Percentiles rank a stretch among this genome's conserved stretches.
phyloP scores from a whole-genome alignment of 2,797 vertebrate species.

The Salarias fasciatus region DNA sequence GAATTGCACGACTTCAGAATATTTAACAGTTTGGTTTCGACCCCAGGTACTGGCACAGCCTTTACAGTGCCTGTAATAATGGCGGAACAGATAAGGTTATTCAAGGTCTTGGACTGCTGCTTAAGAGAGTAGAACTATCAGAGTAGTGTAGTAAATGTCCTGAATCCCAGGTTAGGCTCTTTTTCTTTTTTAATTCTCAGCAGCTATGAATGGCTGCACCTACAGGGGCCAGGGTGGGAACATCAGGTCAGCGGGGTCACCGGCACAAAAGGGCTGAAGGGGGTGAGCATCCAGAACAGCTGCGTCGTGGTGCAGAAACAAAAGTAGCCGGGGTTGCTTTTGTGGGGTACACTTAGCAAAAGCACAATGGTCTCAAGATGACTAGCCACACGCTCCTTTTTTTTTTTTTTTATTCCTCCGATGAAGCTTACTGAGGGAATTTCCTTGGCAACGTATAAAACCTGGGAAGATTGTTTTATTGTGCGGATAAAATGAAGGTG shows the following conservation, averaged over 20 bases:
- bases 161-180: slow-evolving; percentile 22
- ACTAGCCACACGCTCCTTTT: slow-evolving; percentile 33
- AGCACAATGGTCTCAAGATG: slow-evolving; percentile 36
- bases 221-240: slow-evolving; percentile 59
- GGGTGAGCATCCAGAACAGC: slow-evolving; percentile 49
- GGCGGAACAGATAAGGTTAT: neutral
- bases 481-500: neutral
- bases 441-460: slow-evolving; percentile 30
- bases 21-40: neutral
- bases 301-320: slow-evolving; percentile 46
- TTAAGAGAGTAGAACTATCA: slow-evolving; percentile 15
- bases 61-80: slow-evolving; percentile 1
- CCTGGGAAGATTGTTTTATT: slow-evolving; percentile 1
- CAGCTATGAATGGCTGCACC: slow-evolving; percentile 38
- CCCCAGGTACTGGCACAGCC: slow-evolving; percentile 1
- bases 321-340: slow-evolving; percentile 52
- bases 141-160: slow-evolving; percentile 6
- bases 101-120: slow-evolving; percentile 5
- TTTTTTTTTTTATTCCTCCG: slow-evolving; percentile 39
- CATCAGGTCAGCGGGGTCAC: slow-evolving; percentile 67
- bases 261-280: slow-evolving; percentile 58
- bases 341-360: slow-evolving; percentile 25
- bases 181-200: slow-evolving; percentile 43
- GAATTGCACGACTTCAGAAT: neutral
- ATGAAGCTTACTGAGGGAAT: slow-evolving; percentile 32